phyloP scores from a whole-genome alignment of 2,113 vertebrate species.

The Pelecanoides urinatrix region DNA sequence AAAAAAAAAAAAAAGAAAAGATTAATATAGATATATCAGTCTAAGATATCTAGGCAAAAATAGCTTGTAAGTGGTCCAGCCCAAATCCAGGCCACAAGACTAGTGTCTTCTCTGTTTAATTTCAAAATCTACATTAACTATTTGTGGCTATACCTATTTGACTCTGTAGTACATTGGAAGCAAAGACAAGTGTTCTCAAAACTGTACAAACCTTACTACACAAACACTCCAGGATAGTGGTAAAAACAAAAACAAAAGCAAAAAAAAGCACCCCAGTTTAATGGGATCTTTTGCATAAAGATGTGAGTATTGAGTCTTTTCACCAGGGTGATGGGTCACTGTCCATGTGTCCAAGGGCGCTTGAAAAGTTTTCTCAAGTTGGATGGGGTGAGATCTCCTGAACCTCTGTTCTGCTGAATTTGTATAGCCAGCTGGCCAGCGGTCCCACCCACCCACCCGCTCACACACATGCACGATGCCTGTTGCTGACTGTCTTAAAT shows the following conservation, averaged over 20 bases:
- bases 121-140: background rate
- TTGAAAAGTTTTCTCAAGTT: background rate
- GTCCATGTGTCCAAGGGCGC: background rate
- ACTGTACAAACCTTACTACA: background rate
- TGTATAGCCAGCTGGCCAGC: background rate
- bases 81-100: background rate
- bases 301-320: background rate
- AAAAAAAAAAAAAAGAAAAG: background rate
- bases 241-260: background rate
- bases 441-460: too few species aligned
- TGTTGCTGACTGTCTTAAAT: background rate
- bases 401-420: background rate
- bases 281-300: background rate
- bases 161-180: background rate
- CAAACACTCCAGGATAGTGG: background rate
- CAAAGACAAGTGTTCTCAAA: background rate
- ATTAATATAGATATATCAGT: background rate
- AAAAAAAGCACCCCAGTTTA: background rate
- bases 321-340: rapidly evolving
- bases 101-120: background rate
- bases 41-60: background rate
- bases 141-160: background rate
- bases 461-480: background rate
- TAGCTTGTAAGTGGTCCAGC: background rate
- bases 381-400: background rate